Percentiles rank a stretch among this genome's conserved stretches.
phyloP scores from a whole-genome alignment of 2,888 invertebrate species.

The Troides oblongomaculatus region DNA sequence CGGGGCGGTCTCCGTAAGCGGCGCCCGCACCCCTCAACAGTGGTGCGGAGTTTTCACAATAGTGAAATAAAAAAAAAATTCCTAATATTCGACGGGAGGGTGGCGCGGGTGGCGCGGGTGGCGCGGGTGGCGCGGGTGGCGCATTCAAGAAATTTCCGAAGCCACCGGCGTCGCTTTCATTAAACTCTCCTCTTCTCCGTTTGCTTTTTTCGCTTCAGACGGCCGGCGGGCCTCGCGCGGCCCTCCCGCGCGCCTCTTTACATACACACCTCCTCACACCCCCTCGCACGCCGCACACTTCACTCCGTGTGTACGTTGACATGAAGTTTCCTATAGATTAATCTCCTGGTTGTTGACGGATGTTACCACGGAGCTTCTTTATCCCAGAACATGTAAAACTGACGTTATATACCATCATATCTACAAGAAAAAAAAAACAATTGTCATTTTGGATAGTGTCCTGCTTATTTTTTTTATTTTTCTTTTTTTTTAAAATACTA shows the following conservation, averaged over 20 bases:
- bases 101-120: constrained; percentile 1
- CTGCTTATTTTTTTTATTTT: too few relatives aligned
- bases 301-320: too few relatives aligned
- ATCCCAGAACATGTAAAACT: too few relatives aligned
- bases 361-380: too few relatives aligned
- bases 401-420: too few relatives aligned
- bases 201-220: constrained; percentile 35
- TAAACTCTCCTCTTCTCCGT: constrained; percentile 34
- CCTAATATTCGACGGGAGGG: constrained; percentile 13
- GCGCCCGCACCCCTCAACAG: not conserved
- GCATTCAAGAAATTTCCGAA: constrained; percentile 34
- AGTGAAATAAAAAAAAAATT: constrained; percentile 12
- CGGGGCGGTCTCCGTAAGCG: not conserved
- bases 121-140: constrained; percentile 3
- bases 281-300: too few relatives aligned
- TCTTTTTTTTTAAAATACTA: too few relatives aligned
- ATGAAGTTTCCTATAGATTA: too few relatives aligned
- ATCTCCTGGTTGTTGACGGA: too few relatives aligned
- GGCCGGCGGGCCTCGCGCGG: constrained; percentile 35
- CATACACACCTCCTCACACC: too few relatives aligned
- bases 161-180: constrained; percentile 39
- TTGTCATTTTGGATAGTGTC: too few relatives aligned
- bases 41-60: constrained; percentile 17
- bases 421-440: too few relatives aligned
- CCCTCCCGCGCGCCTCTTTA: constrained; percentile 37